These are phyloP conservation scores for Anguilla anguilla DNA, from an alignment of 2,797 vertebrate species.

Conservation along the genomic window DNA sequence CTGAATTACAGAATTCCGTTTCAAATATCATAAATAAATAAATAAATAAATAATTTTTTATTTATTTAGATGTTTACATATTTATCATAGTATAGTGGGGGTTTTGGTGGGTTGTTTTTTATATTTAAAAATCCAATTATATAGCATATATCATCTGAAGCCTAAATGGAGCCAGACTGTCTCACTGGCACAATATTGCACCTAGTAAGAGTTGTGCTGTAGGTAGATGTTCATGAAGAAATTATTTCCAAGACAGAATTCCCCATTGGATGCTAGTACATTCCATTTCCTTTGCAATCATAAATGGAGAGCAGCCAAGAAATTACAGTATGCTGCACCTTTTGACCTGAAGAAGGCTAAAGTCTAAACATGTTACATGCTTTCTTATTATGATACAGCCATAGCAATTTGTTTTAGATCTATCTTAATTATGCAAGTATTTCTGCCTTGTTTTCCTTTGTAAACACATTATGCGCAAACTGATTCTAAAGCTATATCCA, in stretches of 20 bases:
- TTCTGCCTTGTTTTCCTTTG: not conserved
- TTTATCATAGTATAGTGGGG: not conserved
- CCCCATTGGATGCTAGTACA: not conserved
- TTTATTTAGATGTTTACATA: too few relatives aligned
- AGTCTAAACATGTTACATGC: not conserved
- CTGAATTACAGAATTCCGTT: not conserved
- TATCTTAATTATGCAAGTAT: not conserved
- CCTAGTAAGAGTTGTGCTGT: not conserved
- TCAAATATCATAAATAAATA: too few relatives aligned
- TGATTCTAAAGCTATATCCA: not conserved
- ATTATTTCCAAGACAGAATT: not conserved
- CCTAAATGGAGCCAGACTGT: not conserved
- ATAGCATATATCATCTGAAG: constrained; percentile 9
- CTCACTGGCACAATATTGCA: not conserved
- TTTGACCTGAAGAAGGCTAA: not conserved
- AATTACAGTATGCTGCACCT: not conserved
- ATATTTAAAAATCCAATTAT: constrained; percentile 13
- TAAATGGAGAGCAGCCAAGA: not conserved
- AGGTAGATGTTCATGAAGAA: not conserved
- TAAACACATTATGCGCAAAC: not conserved
- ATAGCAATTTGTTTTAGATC: not conserved
- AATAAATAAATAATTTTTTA: too few relatives aligned
- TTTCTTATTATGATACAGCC: not conserved
- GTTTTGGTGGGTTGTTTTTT: not conserved
- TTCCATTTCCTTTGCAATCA: not conserved